Base-by-base conservation (phyloP, 2,113 vertebrate species). In the Xenopus laevis region DNA sequence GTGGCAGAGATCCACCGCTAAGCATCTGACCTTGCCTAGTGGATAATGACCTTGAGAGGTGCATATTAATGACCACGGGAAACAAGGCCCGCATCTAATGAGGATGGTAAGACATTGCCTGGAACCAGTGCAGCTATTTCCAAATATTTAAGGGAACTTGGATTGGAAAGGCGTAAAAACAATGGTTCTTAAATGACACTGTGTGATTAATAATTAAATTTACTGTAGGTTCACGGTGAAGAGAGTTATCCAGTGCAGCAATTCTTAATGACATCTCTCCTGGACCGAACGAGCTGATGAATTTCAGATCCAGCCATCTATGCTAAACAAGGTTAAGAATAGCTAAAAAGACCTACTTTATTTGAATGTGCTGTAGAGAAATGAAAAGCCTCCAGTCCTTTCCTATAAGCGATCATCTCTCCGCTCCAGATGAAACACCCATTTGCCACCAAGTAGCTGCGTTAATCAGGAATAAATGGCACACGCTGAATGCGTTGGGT, bases 281-380 rank as follows among this genome's bases (percentile, higher is more conserved):
- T 79, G 85, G 83, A 79, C 80, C 77, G 77, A 27, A 27, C 23
- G 23, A 27, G 23, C 23, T 27, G 23, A 27, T 27, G 84, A 79
- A 86, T 88, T 89, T 84, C 79, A 82, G 85, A 78, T 85, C 79
- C 82, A 86, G 79, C 71, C 79, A 71, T 86, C 83, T 88, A 79
- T 87, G 85, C 83, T 86, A 90, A 92, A 88, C 83, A 91, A 88
- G 86, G 85, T 88, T 88, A 86, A 87, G 23, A 87, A 82, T 79
- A 82, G 72, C 83, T 84, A 72, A 83, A 27, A 27, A 27, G 23
- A 27, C 23, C 4, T 1, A 27, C 23, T 27, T 27, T 27, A 4
- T 27, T 27, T 27, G 23, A 27, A 27, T 27, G 23, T 27, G 23
- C 86, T 82, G 7, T 75, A 80, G 83, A 80, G 81, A 83, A 87